Conservation (phyloP, 2,888 invertebrate genomes). For the Psylliodes chrysocephalus region DNA sequence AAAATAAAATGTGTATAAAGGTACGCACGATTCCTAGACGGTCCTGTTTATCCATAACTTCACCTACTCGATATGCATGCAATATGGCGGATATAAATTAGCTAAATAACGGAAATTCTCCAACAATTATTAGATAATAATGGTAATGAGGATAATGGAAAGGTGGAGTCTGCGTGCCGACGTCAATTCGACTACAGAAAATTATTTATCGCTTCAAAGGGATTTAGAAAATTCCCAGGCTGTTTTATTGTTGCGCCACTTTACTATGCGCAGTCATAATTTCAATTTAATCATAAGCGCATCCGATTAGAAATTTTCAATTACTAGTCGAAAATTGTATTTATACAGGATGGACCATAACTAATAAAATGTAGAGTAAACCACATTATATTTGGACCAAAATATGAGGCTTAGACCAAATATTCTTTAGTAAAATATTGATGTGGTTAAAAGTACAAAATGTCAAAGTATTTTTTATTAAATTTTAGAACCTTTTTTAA, state of each 20-base stretch:
- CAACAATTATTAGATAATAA: conserved; percentile 19
- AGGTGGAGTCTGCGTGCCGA: conserved; percentile 1
- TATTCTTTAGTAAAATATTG: too few relatives aligned
- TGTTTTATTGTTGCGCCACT: not conserved
- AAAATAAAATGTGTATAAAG: too few relatives aligned
- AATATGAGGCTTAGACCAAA: too few relatives aligned
- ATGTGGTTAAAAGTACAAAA: too few relatives aligned
- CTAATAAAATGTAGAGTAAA: too few relatives aligned
- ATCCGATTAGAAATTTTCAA: not conserved
- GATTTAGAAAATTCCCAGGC: not conserved
- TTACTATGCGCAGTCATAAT: not conserved
- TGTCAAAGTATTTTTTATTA: too few relatives aligned
- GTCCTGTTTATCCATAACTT: not conserved
- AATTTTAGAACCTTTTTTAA: too few relatives aligned
- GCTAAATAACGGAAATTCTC: conserved; percentile 7
- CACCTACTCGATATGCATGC: conserved; percentile 2
- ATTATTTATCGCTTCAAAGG: not conserved
- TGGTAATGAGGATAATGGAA: conserved; percentile 9
- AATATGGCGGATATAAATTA: conserved; percentile 12
- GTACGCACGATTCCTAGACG: too few relatives aligned
- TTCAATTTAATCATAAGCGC: conserved; percentile 2
- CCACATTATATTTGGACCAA: too few relatives aligned
- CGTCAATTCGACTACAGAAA: not conserved
- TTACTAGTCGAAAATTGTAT: too few relatives aligned
- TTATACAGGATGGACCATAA: too few relatives aligned